These are phyloP conservation scores for Battus philenor DNA, from an alignment of 1,140 invertebrate genomes.

Conservation along the genomic window DNA sequence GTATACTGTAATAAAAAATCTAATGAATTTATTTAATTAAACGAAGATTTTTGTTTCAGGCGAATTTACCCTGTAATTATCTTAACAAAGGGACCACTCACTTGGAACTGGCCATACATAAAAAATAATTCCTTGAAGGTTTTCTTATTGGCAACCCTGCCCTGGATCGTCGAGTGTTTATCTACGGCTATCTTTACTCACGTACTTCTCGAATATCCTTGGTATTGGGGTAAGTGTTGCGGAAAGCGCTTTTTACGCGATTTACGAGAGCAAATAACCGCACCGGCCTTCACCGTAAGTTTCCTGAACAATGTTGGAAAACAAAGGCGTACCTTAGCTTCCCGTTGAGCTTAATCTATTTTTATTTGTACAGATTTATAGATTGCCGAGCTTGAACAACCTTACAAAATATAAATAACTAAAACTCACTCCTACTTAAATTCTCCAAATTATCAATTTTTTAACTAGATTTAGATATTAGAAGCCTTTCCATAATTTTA, in stretches of 20 bases:
- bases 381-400: too few species aligned
- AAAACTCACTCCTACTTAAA: too few species aligned
- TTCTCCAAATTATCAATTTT: too few species aligned
- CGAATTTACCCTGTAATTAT: constrained; percentile 94
- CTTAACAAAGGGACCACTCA: constrained; percentile 92
- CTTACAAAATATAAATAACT: too few species aligned
- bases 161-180: constrained; percentile 89
- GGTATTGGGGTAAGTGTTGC: constrained; percentile 83
- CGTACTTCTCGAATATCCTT: constrained; percentile 88
- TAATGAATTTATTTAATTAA: too few species aligned
- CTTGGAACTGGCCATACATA: constrained; percentile 91
- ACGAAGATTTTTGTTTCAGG: constrained; percentile 69
- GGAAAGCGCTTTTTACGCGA: constrained; percentile 14
- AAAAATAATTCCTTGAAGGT: constrained; percentile 85
- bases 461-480: too few species aligned
- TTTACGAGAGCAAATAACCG: constrained; percentile 11
- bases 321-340: constrained; percentile 8
- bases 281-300: background rate
- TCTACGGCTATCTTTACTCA: constrained; percentile 82
- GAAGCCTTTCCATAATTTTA: too few species aligned
- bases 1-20: too few species aligned
- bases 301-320: constrained; percentile 7
- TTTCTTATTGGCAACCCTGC: constrained; percentile 89
- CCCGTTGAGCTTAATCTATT: constrained; percentile 1
- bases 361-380: background rate